Conservation (phyloP, 2,888 invertebrate species). For the Fragum whitleyi region DNA sequence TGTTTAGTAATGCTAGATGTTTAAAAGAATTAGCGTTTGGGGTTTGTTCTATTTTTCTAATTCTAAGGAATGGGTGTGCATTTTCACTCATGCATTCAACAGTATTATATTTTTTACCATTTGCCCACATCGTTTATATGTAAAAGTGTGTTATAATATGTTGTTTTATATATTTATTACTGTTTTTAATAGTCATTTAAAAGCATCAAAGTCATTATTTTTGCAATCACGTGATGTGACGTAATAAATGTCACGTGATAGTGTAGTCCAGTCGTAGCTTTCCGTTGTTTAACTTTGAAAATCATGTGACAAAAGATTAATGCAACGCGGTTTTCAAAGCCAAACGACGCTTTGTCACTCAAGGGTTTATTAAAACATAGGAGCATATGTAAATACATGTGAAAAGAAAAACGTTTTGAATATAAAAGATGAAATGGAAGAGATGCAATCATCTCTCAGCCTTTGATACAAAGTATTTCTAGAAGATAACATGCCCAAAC, state of each 20-base stretch:
- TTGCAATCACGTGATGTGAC: constrained; percentile 24
- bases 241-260: constrained; percentile 8
- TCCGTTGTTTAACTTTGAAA: background rate
- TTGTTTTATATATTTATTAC: constrained; percentile 47
- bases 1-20: constrained; percentile 34
- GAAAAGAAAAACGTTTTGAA: no score
- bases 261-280: constrained; percentile 8
- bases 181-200: constrained; percentile 41
- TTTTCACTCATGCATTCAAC: constrained; percentile 39
- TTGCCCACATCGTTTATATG: constrained; percentile 49
- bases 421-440: no score
- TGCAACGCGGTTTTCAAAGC: no score
- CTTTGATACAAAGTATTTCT: no score
- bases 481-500: no score
- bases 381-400: no score
- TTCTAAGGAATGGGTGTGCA: constrained; percentile 41
- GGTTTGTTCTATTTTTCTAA: constrained; percentile 26
- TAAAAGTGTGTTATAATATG: constrained; percentile 47
- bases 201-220: constrained; percentile 31
- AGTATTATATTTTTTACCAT: constrained; percentile 57
- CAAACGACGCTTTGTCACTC: no score
- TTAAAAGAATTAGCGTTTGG: constrained; percentile 27
- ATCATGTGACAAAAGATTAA: no score
- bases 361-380: no score
- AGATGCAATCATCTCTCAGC: no score